A percentile compares a stretch with the other conserved stretches of the same genome.
phyloP scores from a whole-genome alignment of 2,797 vertebrate genomes.

The Centropyge bicolor region DNA sequence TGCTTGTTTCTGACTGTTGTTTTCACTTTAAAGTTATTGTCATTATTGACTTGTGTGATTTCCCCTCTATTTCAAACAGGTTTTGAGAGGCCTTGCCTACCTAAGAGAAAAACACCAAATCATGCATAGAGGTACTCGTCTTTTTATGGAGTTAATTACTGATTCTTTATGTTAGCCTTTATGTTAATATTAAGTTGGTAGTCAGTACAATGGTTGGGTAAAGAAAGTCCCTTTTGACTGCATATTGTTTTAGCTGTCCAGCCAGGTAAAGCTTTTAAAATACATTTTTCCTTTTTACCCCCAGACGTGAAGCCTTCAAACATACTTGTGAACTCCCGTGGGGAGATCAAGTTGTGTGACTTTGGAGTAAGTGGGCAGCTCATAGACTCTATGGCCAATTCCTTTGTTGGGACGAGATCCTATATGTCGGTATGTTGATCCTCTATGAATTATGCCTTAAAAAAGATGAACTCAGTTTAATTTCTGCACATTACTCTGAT shows the following conservation, averaged over 20 bases:
- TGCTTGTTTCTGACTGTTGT: conserved; percentile 22
- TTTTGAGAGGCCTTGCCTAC: conserved; percentile 91
- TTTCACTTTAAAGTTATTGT: background rate
- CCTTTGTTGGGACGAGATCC: conserved; percentile 93
- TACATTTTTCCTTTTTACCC: background rate
- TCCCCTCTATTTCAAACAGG: conserved; percentile 73
- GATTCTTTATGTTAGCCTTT: background rate
- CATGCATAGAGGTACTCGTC: conserved; percentile 91
- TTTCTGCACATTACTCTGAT: background rate
- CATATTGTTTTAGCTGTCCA: background rate
- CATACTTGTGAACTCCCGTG: conserved; percentile 93
- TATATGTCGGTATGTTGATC: conserved; percentile 92
- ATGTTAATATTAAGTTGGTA: background rate
- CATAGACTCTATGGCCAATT: conserved; percentile 96
- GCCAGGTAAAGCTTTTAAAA: background rate
- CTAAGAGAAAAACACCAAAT: conserved; percentile 95
- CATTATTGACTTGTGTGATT: conserved; percentile 12
- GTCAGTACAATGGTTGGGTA: background rate
- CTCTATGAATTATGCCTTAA: background rate
- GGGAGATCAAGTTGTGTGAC: conserved; percentile 94
- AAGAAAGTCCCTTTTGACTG: background rate
- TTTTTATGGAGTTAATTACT: conserved; percentile 3
- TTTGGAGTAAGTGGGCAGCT: conserved; percentile 95
- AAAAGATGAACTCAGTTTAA: background rate
- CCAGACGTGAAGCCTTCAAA: conserved; percentile 94